Percentiles rank a stretch among this genome's conserved stretches.
These are phyloP conservation scores for Nettapus auritus DNA, from an alignment of 2,113 vertebrate species.

Conservation along the genomic window DNA sequence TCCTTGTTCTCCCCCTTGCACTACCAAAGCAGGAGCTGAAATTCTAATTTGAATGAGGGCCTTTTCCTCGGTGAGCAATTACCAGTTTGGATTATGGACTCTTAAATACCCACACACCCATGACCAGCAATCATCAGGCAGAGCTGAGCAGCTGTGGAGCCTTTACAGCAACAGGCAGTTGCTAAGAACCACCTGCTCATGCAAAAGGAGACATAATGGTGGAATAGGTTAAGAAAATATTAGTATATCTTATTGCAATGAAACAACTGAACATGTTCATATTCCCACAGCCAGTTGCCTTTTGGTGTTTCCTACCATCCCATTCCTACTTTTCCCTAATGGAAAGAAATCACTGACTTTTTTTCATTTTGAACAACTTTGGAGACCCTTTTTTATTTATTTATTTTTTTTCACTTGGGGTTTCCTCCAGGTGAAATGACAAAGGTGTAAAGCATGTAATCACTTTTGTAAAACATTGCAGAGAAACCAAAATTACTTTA, in stretches of 20 bases:
- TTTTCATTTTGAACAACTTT: not conserved
- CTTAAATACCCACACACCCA: not conserved
- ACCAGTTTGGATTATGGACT: not conserved
- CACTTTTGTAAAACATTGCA: not conserved
- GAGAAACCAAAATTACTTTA: not conserved
- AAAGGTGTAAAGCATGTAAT: not conserved
- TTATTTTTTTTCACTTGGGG: not conserved
- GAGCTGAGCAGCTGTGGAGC: not conserved
- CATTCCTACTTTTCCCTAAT: not conserved
- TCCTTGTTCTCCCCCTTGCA: not conserved
- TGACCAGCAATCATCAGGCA: not conserved
- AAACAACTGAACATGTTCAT: rapidly evolving
- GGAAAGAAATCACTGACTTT: not conserved
- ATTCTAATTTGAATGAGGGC: not conserved
- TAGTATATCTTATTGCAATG: not conserved
- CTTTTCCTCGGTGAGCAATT: not conserved
- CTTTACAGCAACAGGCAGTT: not conserved
- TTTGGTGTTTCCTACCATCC: not conserved
- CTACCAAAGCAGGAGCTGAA: not conserved
- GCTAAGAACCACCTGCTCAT: not conserved
- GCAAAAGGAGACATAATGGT: not conserved
- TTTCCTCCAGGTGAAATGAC: not conserved
- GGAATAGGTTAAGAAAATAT: not conserved
- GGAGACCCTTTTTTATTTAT: not conserved
- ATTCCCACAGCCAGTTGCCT: not conserved